Evolutionary conservation across 2,888 invertebrate species (phyloP), one percentile per base, ranked within the genome.

Genomic region (Perizoma affinitatum): DNA sequence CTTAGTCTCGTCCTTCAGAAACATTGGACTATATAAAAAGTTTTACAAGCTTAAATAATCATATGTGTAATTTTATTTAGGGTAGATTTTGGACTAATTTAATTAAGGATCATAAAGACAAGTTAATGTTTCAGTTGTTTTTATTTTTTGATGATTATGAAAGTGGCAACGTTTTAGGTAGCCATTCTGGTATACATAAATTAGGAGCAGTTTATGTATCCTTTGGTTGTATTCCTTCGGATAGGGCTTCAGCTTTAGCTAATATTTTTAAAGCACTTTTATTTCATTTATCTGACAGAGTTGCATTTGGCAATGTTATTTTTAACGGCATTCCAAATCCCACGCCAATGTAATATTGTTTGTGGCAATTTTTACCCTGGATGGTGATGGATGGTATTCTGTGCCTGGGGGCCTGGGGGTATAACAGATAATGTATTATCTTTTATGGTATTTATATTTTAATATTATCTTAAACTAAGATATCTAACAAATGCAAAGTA

Each of bases 181-280:
- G 58, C 38, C 54, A 58, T 43, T 42, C 69, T 22, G 66, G 65
- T 0, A 40, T 54, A 36, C 67, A 69, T 46, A 69, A 69, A 50
- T 59, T 69, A 45, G 66, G 69, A 8, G 70, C 62, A 4, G 66
- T 68, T 9, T 71, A 71, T 45, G 49, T 62, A 7, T 69, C 66
- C 5, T 11, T 70, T 33, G 59, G 59, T 8, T 64, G 64, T 50
- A 8, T 68, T 22, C 67, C 68, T 5, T 59, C 70, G 2, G 1
- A 35, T 50, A n/a, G 45, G 36, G n/a, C 41, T 10, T 64, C 64
- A 6, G 3, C 10, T 5, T 53, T 70, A 33, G 45, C 34, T 7
- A 62, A 70, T 42, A 68, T 70, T 34, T 70, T 70, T 40, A 11
- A 66, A 3, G 10, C 55, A 0, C 40, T 61, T 10, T 36, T 69